Conservation (phyloP, 1,140 invertebrate species). For the Bombus huntii region DNA sequence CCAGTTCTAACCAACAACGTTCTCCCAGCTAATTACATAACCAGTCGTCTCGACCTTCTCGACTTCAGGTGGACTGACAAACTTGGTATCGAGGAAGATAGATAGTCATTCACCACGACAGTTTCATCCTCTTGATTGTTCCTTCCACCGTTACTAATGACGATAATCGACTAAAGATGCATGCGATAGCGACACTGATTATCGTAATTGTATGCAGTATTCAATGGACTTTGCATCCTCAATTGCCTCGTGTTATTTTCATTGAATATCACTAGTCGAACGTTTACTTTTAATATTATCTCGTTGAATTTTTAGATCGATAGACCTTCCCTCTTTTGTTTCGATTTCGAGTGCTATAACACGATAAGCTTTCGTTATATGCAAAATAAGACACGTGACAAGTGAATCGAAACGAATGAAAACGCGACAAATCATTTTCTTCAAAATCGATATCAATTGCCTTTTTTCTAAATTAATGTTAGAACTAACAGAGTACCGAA, state of each 20-base stretch:
- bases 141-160: neutral
- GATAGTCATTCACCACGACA: slow-evolving; percentile 7
- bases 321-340: neutral
- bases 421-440: too few species aligned
- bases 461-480: too few species aligned
- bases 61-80: slow-evolving; percentile 46
- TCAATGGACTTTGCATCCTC: neutral
- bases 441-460: too few species aligned
- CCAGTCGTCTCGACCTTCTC: slow-evolving; percentile 40
- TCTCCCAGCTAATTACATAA: slow-evolving; percentile 60
- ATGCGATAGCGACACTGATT: neutral
- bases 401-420: too few species aligned
- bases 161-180: neutral
- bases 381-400: too few species aligned
- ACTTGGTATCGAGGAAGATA: slow-evolving; percentile 13
- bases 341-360: too few species aligned
- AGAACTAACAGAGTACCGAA: too few species aligned
- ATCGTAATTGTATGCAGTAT: slow-evolving; percentile 12
- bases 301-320: neutral
- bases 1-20: slow-evolving; percentile 33
- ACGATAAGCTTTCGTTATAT: too few species aligned
- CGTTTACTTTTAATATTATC: neutral
- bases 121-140: neutral
- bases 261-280: neutral
- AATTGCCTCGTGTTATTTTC: neutral